Evolutionary conservation across 2,888 invertebrate genomes (phyloP), one percentile per base, ranked within the genome.

Genomic region (Drosophila imparisetae): DNA sequence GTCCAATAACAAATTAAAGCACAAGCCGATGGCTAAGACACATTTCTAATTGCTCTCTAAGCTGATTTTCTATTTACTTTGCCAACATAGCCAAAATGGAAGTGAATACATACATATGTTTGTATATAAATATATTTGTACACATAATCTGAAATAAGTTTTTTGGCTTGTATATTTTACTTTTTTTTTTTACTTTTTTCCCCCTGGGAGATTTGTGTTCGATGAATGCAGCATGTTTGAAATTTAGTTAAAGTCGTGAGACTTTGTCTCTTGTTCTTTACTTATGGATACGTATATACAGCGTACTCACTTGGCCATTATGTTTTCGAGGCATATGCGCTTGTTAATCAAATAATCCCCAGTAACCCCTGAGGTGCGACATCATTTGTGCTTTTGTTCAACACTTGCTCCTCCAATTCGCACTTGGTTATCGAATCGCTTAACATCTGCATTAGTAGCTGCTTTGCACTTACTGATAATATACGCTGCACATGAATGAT

Each of bases 11-110:
- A 60, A 55, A 57, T 65, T 63, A 15, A 70, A 62, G 59, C 42
- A 52, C 38, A 76, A 71, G 58, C 64, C 27, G 54, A 45, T 54
- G 62, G 45, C 63, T 59, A 38, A 64, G 45, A 57, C 68, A 64
- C 36, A 32, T 49, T 73, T 68, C 63, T 77, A 73, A 77, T 68
- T 78, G 73, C 68, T 55, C 66, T 21, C 45, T 55, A 68, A 70
- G 68, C 69, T 49, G 54, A 60, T 68, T 70, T 72, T 61, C 45
- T 61, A 60, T 66, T 55, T 55, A 57, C 29, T 66, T 57, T 32
- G 24, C 7, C 10, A 48, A 30, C 29, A 29, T 29, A 27, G 34
- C 24, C 34, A 4, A 18, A 36, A 36, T 36, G 18, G 18, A 18
- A 54, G 54, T 24, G 11, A 42, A 42, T 42, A 42, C 5, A 5